Base-by-base conservation (phyloP, 2,888 invertebrate genomes). In the Taphrorychus bicolor region DNA sequence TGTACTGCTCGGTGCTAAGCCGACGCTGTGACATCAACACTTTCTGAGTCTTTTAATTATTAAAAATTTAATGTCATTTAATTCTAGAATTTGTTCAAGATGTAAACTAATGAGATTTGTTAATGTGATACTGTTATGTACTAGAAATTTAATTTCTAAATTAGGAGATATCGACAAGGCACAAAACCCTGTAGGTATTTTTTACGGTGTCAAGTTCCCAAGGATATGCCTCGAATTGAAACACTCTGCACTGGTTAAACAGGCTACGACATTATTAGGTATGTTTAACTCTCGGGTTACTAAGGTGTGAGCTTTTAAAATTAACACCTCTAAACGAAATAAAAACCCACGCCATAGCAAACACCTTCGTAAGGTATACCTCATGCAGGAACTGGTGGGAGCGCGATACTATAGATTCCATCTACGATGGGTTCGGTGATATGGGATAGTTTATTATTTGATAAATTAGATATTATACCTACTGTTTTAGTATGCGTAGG, bases 391-490 rank as follows among this genome's bases (percentile, higher is more conserved):
- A 23, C 40, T 56, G 23, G 64, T 64, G 64, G 53, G 64, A 59
- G 59, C 32, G 16, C 45, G 21, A 64, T 59, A 56, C 48, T 45
- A 21, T 51, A 51, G 45, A 59, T 59, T 48, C 57, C 24, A 64
- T 64, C 58, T 64, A 22, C 19, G 64, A 62, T 62, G 53, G 61
- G 53, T 49, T 63, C 23, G 21, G 48, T 56, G 53, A 63, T 63
- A 63, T 52, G 40, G 41, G 41, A 21, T 63, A 51, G 56, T 63
- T 59, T 59, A 59, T 64, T 59, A 58, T 59, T 41, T 53, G 58
- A 23, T 59, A 64, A 58, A 64, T 59, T 64, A 64, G 64, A 64
- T 59, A n/a, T n/a, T n/a, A 59, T 64, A 32, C 32, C 32, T 32
- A 59, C 57, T 41, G 56, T 63, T 63, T 59, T 52, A 18, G 42